Evolutionary conservation across 92 coral and sea anemone species (phyloP), one percentile per base, ranked within the genome.

Genomic region (Porites divaricata): DNA sequence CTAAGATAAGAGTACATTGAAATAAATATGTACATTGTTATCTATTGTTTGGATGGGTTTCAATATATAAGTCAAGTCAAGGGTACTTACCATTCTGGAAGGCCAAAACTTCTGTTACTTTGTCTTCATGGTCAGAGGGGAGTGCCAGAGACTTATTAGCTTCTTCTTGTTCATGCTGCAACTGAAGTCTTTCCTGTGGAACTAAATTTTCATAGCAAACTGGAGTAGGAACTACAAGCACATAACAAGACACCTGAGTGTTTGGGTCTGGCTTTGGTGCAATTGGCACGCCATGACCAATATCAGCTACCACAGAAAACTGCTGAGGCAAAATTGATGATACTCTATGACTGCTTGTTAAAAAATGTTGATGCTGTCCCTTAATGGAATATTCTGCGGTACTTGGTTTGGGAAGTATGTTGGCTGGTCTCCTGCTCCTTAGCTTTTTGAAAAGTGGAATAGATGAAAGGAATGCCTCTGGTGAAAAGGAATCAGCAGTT

Each of bases 201-300:
- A 48, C 14, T 61, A 22, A 21, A 45, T 63, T 72, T 48, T 73
- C 79, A 82, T 59, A 62, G 63, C 72, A 82, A 62, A 82, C 4
- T 23, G 86, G 86, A 9, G 77, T 67, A 19, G 86, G 86, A 21
- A 82, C 86, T 20, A 82, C 72, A 45, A 82, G 79, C 11, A 82
- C 79, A 82, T 59, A 82, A 53, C 86, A 82, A 20, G 86, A 45
- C 78, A 62, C 59, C 6, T 49, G 24, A 10, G 48, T 9, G 63
- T 49, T 72, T 22, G 86, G 86, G 52, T 73, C 25, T 62, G 79
- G 86, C 35, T 51, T 61, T 48, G 79, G 86, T 16, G 79, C 79
- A 82, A 70, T 72, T 13, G 86, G 79, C 1, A 61, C 72, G 50
- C 86, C 64, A 14, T 61, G 86, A 41, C 14, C 48, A 9, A 70